phyloP scores from a whole-genome alignment of 2,888 invertebrate species.

The Melinaea menophilus region DNA sequence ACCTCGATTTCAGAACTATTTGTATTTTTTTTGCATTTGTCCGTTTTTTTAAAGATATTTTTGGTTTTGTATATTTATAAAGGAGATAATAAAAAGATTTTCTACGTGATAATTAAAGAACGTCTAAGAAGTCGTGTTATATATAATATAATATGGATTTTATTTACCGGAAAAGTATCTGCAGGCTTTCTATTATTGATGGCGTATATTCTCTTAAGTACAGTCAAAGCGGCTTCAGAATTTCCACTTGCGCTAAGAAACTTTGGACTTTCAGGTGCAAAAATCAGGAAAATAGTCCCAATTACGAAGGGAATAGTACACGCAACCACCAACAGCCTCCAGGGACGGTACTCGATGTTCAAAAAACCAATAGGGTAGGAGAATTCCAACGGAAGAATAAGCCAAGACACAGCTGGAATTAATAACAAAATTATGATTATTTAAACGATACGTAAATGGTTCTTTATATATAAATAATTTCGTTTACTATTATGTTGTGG shows the following conservation, averaged over 20 bases:
- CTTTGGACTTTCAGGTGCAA: constrained; percentile 88
- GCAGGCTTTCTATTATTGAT: constrained; percentile 49
- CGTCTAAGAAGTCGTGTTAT: background rate
- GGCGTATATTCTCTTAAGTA: constrained; percentile 60
- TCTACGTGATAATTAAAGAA: background rate
- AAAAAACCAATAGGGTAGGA: constrained; percentile 64
- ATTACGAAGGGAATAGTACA: constrained; percentile 81
- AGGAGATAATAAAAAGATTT: no score
- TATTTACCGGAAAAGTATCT: constrained; percentile 59
- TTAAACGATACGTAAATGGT: no score
- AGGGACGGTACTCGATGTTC: constrained; percentile 81
- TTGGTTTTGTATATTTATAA: no score
- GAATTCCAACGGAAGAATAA: constrained; percentile 80
- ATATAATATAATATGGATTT: background rate
- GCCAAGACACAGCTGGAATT: constrained; percentile 81
- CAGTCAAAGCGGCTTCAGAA: constrained; percentile 75
- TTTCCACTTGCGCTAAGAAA: constrained; percentile 82
- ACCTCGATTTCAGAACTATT: no score
- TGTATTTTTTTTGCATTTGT: no score
- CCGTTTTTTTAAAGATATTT: no score
- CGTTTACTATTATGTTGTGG: no score
- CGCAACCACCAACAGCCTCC: constrained; percentile 84
- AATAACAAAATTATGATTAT: background rate
- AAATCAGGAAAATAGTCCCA: constrained; percentile 75
- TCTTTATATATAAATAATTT: no score